Base-by-base conservation (phyloP, 2,888 invertebrate genomes). In the Palloptera scutellata region DNA sequence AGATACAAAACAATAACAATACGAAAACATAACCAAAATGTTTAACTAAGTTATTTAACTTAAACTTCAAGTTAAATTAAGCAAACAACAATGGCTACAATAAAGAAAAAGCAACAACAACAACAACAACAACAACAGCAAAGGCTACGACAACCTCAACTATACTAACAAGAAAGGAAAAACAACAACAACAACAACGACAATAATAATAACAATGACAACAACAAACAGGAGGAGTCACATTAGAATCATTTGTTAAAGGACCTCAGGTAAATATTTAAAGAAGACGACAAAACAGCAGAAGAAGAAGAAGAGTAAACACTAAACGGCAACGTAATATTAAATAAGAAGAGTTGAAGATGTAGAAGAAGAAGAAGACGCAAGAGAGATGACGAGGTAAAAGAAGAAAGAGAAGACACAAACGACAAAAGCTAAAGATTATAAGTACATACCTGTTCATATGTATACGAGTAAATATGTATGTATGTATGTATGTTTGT, bases 31-130 rank as follows among this genome's bases (percentile, higher is more conserved):
- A 72, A 73, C 71, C 70, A n/a, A 72, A 73, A 74, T 75, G 72
- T 74, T 70, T 74, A 72, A 71, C 70, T 70, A 72, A 73, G 72
- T 30, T 30, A 78, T 76, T 77, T 78, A 76, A 74, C 74, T 75
- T 74, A 72, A 76, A 74, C 73, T 72, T 72, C 70, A 73, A 73
- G 75, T 72, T 74, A 75, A 74, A 76, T 74, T 73, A 71, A 76
- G 76, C 77, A 77, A 76, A 74, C 73, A 75, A 58, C 66, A 66
- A 64, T 70, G 68, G 70, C 70, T 69, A 62, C 72, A 72, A 63
- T 19, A 61, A 67, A 59, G 48, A 58, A 60, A 41, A 30, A 13
- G 40, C 30, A 51, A 9, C 20, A 48, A 15, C 61, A 15, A 19
- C 10, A 17, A 15, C 9, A 13, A 19, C 58, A 41, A 40, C 58